These are phyloP conservation scores for Ctenoplectra terminalis DNA, from an alignment of 1,140 invertebrate species.

Conservation along the genomic window DNA sequence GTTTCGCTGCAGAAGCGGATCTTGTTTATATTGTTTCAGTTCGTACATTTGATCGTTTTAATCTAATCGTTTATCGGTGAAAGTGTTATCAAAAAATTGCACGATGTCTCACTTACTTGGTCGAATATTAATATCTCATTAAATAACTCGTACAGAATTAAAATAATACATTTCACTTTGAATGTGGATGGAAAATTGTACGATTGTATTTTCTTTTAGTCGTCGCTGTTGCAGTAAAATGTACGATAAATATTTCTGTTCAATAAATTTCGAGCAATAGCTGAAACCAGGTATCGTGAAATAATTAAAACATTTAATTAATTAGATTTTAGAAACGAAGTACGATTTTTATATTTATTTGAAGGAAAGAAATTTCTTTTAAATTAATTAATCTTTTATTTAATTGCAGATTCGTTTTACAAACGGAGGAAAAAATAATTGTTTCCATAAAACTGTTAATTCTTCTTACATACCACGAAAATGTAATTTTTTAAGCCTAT, in stretches of 20 bases:
- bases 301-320: neutral
- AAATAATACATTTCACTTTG: constrained; percentile 3
- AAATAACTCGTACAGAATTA: neutral
- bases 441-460: neutral
- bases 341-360: no score
- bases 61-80: no score
- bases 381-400: neutral
- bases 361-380: neutral
- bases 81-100: neutral
- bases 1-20: neutral
- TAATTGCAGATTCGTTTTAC: no score
- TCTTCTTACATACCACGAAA: neutral
- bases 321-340: neutral
- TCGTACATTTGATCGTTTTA: neutral
- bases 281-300: neutral
- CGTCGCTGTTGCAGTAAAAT: neutral
- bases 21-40: neutral
- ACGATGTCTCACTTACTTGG: neutral
- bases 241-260: neutral
- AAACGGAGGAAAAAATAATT: neutral
- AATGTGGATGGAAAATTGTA: neutral
- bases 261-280: constrained; percentile 9
- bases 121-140: neutral
- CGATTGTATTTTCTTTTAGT: constrained; percentile 5
- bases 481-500: neutral